phyloP scores from a whole-genome alignment of 2,888 invertebrate species.

The Polia nebulosa region DNA sequence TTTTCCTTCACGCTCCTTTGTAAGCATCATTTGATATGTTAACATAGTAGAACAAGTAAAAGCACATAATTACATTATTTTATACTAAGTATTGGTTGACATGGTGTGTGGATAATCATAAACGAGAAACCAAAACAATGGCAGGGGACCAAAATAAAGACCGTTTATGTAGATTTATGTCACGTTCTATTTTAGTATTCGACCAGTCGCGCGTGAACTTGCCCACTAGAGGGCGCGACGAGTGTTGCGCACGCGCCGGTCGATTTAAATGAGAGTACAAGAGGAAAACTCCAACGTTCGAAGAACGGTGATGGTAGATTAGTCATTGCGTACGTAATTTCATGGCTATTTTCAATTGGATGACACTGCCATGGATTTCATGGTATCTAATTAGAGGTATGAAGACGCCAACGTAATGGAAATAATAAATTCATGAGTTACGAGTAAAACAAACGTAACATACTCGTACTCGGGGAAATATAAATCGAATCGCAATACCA shows the following conservation, averaged over 20 bases:
- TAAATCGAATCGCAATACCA: background rate
- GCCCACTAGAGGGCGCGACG: constrained; percentile 76
- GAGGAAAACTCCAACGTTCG: constrained; percentile 72
- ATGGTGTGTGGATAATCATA: constrained; percentile 59
- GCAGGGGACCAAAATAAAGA: constrained; percentile 80
- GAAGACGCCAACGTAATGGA: constrained; percentile 21
- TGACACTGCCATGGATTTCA: constrained; percentile 54
- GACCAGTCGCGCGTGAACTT: constrained; percentile 83
- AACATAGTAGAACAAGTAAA: constrained; percentile 42
- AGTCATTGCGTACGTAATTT: constrained; percentile 65
- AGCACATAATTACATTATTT: constrained; percentile 38
- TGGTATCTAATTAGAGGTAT: constrained; percentile 43
- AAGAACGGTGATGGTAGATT: constrained; percentile 65
- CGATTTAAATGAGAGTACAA: constrained; percentile 63
- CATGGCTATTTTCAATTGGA: constrained; percentile 59
- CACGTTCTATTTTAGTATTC: constrained; percentile 85
- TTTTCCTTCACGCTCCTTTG: constrained; percentile 57
- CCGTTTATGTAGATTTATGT: constrained; percentile 89
- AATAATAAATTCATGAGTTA: constrained; percentile 29
- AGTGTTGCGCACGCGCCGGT: constrained; percentile 71
- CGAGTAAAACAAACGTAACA: background rate
- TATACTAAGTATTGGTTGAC: constrained; percentile 56
- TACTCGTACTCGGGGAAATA: constrained; percentile 12
- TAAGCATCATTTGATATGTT: constrained; percentile 47
- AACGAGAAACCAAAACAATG: constrained; percentile 74